These are phyloP conservation scores for Drepana arcuata DNA, from an alignment of 1,140 invertebrate genomes.

Conservation along the genomic window DNA sequence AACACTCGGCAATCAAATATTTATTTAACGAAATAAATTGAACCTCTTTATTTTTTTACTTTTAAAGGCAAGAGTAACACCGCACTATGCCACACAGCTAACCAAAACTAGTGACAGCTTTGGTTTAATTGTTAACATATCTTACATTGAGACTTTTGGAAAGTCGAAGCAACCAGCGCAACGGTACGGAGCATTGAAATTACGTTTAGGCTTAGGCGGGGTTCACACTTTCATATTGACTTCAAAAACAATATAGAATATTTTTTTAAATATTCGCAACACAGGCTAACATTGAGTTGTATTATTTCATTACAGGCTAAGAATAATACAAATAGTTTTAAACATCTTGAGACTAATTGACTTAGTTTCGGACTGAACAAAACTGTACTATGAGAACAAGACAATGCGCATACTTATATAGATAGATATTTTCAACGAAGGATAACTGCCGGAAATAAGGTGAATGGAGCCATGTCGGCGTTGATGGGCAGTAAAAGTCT, in stretches of 20 bases:
- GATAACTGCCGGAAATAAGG: too few relatives aligned
- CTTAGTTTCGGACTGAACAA: not conserved
- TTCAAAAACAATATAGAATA: not conserved
- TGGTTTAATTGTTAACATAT: constrained; percentile 16
- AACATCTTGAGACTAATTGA: not conserved
- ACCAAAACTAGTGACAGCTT: not conserved
- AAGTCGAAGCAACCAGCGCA: constrained; percentile 46
- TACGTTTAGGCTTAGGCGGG: not conserved
- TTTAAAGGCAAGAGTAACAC: not conserved
- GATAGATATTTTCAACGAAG: too few relatives aligned
- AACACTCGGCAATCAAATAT: constrained; percentile 1
- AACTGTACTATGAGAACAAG: too few relatives aligned
- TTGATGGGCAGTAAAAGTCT: too few relatives aligned
- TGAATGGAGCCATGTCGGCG: too few relatives aligned
- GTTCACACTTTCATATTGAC: constrained; percentile 2
- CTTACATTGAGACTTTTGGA: constrained; percentile 50
- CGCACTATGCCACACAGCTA: not conserved
- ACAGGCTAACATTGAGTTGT: not conserved
- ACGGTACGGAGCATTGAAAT: constrained; percentile 26
- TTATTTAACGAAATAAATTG: constrained; percentile 9
- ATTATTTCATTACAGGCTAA: not conserved
- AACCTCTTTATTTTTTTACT: too few relatives aligned
- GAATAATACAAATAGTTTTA: not conserved
- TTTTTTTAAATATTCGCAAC: not conserved
- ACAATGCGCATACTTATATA: too few relatives aligned